These are phyloP conservation scores for Apus apus DNA, from an alignment of 2,113 vertebrate genomes.

Conservation along the genomic window DNA sequence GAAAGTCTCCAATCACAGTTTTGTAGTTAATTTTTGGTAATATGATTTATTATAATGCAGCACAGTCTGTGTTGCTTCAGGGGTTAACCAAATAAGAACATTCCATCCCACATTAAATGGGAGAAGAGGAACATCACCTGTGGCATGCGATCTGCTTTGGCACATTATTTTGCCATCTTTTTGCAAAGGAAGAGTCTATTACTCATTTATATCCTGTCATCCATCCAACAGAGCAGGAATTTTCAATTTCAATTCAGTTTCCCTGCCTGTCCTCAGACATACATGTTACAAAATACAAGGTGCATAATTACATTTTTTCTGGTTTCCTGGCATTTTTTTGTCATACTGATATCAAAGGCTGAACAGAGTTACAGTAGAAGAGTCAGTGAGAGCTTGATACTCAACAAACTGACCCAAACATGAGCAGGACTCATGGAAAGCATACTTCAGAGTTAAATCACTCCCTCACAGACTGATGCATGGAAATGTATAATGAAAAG, in stretches of 20 bases:
- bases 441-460: background rate
- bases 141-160: background rate
- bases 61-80: accelerated
- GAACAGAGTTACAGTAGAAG: background rate
- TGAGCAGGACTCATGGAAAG: background rate
- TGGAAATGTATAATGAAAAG: background rate
- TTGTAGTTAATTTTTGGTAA: background rate
- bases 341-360: background rate
- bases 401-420: background rate
- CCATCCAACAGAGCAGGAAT: background rate
- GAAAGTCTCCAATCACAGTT: background rate
- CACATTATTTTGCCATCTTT: background rate
- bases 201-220: background rate
- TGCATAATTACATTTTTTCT: background rate
- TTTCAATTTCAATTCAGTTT: background rate
- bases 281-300: accelerated
- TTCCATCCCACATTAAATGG: background rate
- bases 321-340: background rate
- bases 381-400: background rate
- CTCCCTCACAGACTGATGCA: background rate
- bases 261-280: background rate
- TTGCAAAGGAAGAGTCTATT: background rate
- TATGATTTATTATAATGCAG: background rate
- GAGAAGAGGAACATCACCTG: background rate
- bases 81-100: background rate